Base-by-base conservation (phyloP, 2,888 invertebrate genomes). In the Ceriagrion tenellum region DNA sequence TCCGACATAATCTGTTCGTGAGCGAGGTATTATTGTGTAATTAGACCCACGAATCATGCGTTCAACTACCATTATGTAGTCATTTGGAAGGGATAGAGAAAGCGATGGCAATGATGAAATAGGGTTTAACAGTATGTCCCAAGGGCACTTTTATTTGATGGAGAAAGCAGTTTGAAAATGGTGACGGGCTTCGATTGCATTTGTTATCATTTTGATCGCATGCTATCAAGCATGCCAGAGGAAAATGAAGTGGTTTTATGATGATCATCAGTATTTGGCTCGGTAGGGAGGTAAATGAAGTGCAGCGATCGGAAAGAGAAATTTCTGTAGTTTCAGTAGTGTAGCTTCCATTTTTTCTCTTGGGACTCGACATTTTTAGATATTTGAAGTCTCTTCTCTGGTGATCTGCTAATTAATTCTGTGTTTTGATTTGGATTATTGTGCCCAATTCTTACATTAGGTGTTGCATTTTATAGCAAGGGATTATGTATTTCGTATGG, bases 101-200 rank as follows among this genome's bases (percentile, higher is more conserved):
- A 35, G 81, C 81, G 13, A 81, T 30, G 12, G 30, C 12, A n/a
- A 0, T 13, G 81, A 35, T 81, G 81, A 81, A 35, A 35, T 16
- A 81, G 35, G 26, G 30, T 3, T 35, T 30, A 4, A 6, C 23
- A 81, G 3, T 13, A 16, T 69, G 12, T 20, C 63, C 91, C 35
- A 35, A 91, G 91, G 91, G 30, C 35, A 81, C 81, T n/a, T 30
- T 81, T 18, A 81, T 13, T n/a, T 30, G 1, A 81, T 30, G 35
- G 81, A 81, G 91, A 91, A 91, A 91, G 91, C 40, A 63, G 35
- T 56, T 59, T 6, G 59, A n/a, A 40, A 91, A 35, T 63, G 91
- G 69, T 18, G 55, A 55, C 55, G n/a, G 13, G 4, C 55, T 55
- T 55, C 55, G 26, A 23, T 40, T 40, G 26, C 55, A 40, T 91